Conservation (phyloP, 2,888 invertebrate genomes). For the Atherix ibis region DNA sequence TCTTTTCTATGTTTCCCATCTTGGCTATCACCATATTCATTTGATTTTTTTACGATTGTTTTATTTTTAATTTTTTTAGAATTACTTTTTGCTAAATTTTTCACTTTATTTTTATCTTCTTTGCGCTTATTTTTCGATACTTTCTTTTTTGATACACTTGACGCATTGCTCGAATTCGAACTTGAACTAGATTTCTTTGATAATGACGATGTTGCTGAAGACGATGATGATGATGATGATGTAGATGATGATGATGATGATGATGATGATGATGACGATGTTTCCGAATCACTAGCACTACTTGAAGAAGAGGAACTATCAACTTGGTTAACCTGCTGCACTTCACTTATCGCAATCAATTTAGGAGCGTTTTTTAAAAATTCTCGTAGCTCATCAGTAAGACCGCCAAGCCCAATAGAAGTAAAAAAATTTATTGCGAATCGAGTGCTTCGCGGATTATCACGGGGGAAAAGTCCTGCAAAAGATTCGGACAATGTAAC, state of each 20-base stretch:
- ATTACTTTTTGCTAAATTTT: not conserved
- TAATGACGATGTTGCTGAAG: too few species aligned
- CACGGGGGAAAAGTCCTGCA: conserved; percentile 83
- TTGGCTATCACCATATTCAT: too few species aligned
- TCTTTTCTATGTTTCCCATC: too few species aligned
- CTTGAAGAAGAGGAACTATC: conserved; percentile 12
- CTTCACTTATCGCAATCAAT: conserved; percentile 20
- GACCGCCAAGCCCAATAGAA: conserved; percentile 87
- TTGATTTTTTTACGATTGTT: too few species aligned
- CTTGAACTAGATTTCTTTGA: too few species aligned
- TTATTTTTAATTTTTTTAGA: conserved; percentile 3
- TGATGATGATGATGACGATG: conserved; percentile 9
- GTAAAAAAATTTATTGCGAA: conserved; percentile 98
- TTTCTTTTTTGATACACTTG: too few species aligned
- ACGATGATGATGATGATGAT: conserved; percentile 11
- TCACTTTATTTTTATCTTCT: conserved; percentile 1
- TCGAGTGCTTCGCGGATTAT: conserved; percentile 89
- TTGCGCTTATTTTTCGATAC: not conserved
- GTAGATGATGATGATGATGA: conserved; percentile 12
- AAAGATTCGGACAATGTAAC: conserved; percentile 72
- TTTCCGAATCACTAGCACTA: conserved; percentile 10
- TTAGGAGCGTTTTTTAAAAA: conserved; percentile 51
- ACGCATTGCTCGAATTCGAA: too few species aligned
- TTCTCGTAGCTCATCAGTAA: conserved; percentile 84
- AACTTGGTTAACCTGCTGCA: conserved; percentile 24